These are phyloP conservation scores for Andricus grossulariae DNA, from an alignment of 1,140 invertebrate genomes.

Conservation along the genomic window DNA sequence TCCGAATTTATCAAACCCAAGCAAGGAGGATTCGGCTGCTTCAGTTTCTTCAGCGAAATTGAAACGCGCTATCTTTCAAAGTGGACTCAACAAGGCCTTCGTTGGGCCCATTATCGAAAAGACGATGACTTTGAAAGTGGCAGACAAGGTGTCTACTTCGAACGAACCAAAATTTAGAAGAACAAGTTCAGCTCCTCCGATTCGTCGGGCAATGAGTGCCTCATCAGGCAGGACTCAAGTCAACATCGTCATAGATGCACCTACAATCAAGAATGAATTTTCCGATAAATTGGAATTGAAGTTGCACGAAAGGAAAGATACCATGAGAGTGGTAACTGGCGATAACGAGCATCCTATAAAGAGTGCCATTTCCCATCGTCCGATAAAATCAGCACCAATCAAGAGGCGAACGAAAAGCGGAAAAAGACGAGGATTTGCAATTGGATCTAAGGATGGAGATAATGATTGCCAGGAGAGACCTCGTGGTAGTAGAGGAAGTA, in stretches of 20 bases:
- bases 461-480: slow-evolving; percentile 36
- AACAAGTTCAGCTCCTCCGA: slow-evolving; percentile 65
- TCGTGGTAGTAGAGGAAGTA: slow-evolving; percentile 41
- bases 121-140: slow-evolving; percentile 40
- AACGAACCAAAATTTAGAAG: slow-evolving; percentile 45
- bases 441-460: slow-evolving; percentile 50
- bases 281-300: slow-evolving; percentile 38
- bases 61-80: slow-evolving; percentile 66
- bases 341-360: slow-evolving; percentile 43
- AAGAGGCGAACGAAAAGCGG: slow-evolving; percentile 65
- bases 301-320: slow-evolving; percentile 41
- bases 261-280: slow-evolving; percentile 38
- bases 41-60: slow-evolving; percentile 56
- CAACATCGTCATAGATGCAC: slow-evolving; percentile 62
- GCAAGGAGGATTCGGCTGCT: background rate
- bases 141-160: background rate
- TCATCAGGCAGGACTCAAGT: slow-evolving; percentile 51
- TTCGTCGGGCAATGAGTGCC: slow-evolving; percentile 46
- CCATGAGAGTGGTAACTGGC: slow-evolving; percentile 33
- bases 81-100: slow-evolving; percentile 65
- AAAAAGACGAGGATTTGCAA: slow-evolving; percentile 56
- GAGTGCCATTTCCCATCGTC: slow-evolving; percentile 42
- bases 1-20: slow-evolving; percentile 22
- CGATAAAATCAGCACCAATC: slow-evolving; percentile 65
- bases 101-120: slow-evolving; percentile 48